phyloP scores from a whole-genome alignment of 2,797 vertebrate genomes.

The Acanthurus lineatus region DNA sequence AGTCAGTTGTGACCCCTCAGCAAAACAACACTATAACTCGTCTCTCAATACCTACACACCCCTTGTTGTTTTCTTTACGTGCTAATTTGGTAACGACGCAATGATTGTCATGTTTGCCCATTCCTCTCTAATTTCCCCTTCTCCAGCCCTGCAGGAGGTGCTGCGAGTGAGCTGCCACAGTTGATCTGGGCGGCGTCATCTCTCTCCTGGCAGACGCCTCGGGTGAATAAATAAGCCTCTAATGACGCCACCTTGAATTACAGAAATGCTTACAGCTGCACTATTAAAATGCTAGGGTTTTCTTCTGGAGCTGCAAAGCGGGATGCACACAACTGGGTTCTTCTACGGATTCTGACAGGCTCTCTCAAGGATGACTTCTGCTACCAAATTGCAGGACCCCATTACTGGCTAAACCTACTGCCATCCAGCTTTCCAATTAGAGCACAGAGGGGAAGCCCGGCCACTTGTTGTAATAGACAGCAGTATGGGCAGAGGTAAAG shows the following conservation, averaged over 20 bases:
- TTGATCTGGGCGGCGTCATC: conserved; percentile 77
- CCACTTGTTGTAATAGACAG: conserved; percentile 71
- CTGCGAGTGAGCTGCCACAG: conserved; percentile 76
- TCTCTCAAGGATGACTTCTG: conserved; percentile 75
- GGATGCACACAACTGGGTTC: conserved; percentile 59
- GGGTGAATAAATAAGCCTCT: conserved; percentile 84
- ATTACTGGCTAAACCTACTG: conserved; percentile 82
- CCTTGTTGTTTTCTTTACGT: conserved; percentile 72
- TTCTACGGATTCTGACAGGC: conserved; percentile 79
- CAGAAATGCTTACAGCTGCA: conserved; percentile 82
- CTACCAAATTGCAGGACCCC: conserved; percentile 80
- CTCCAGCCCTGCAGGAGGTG: conserved; percentile 75
- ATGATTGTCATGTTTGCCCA: conserved; percentile 84
- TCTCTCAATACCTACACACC: conserved; percentile 42
- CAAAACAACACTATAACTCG: conserved; percentile 49
- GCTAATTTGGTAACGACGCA: conserved; percentile 78
- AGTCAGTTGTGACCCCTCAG: conserved; percentile 17
- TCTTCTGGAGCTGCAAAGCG: conserved; percentile 60
- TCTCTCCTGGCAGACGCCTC: conserved; percentile 65
- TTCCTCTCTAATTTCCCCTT: conserved; percentile 79
- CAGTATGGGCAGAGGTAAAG: conserved; percentile 34
- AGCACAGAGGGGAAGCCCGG: conserved; percentile 63
- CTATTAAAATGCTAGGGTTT: conserved; percentile 80
- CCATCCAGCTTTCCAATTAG: conserved; percentile 85
- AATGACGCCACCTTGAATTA: conserved; percentile 86